Base-by-base conservation (phyloP, 2,888 invertebrate species). In the Machimus rusticus region DNA sequence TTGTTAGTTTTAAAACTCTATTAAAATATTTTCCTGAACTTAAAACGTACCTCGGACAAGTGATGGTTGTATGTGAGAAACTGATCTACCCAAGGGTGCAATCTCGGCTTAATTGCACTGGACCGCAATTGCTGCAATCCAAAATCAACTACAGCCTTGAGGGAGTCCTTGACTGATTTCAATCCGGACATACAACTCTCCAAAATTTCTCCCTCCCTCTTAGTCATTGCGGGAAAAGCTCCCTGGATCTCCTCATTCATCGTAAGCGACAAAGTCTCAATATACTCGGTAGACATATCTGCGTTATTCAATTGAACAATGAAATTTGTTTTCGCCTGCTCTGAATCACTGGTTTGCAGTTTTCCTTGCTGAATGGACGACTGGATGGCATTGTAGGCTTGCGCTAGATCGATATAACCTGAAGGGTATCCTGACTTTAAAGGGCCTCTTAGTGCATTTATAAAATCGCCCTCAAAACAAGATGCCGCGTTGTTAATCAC, bases 401-500 rank as follows among this genome's bases (percentile, higher is more conserved):
- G 96, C 0, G 96, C 95, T 77, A 96, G 92, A 91, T 96, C 96
- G 88, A 96, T 93, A 90, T 96, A 96, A 1, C 96, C 96, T 0
- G 95, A 95, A 0, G 97, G 96, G 92, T 96, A 97, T 1, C 97
- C 97, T 90, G 91, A 90, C 89, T 96, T 95, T 76, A 99, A 93
- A 86, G 96, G 95, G 51, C 94, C 94, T 88, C 95, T 94, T 77
- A 98, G 93, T 76, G 96, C 95, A 88, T 95, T 95, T 51, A 96
- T 95, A 91, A 96, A 97, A 90, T 96, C 96, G 57, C 96, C 96
- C 93, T 99, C 99, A 88, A 99, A 93, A 89, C 97, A 95, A 0
- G 97, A 95, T 90, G 96, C 96, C 5, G 97, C 97, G 92, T 98
- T 98, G 93, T 99, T 99, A 39, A 99, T 95, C 90, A 98, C 97